Evolutionary conservation across 1,140 invertebrate species (phyloP), one percentile per base, ranked within the genome.

Genomic region (Eurosta solidaginis): DNA sequence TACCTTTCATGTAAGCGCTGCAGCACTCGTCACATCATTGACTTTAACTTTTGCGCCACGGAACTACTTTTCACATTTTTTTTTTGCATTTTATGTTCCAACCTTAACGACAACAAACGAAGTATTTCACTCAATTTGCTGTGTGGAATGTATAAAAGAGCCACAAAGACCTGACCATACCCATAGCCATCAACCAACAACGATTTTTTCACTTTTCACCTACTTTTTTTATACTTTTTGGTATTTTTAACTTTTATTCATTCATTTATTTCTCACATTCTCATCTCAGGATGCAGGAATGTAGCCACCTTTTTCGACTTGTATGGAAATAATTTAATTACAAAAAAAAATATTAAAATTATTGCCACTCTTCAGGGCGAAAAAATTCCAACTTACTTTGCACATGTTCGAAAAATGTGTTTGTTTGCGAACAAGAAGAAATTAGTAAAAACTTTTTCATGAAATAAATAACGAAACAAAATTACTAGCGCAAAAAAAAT

Each of bases 121-220:
- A 68, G 59, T 68, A 68, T 68, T 68, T 40, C 59, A 68, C 59
- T 68, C 59, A 68, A 68, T 68, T 68, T 68, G 40, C 59, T 10
- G n/a, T n/a, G 59, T 20, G 59, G 33, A 42, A 68, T 68, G 33
- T n/a, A 22, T 12, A 68, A 68, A 63, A 68, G 33, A 25, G 27
- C 59, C 33, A 40, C 33, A 68, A 68, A 33, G 59, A 68, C 33
- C n/a, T 40, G 7, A 10, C 59, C n/a, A 22, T 12, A 33, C 59
- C n/a, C n/a, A n/a, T n/a, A 27, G 59, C 17, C 25, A 68, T 7
- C 29, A 40, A 52, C n/a, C 45, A 14, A 14, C 45, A 9, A 14
- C 1, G 7, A 14, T 7, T 50, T 50, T 50, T 25, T 25, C 9
- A 3, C 27, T 22, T 54, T 54, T 27, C 27, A 25, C n/a, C 20